These are phyloP conservation scores for Margaritifera margaritifera DNA, from an alignment of 2,888 invertebrate species.

Conservation along the genomic window DNA sequence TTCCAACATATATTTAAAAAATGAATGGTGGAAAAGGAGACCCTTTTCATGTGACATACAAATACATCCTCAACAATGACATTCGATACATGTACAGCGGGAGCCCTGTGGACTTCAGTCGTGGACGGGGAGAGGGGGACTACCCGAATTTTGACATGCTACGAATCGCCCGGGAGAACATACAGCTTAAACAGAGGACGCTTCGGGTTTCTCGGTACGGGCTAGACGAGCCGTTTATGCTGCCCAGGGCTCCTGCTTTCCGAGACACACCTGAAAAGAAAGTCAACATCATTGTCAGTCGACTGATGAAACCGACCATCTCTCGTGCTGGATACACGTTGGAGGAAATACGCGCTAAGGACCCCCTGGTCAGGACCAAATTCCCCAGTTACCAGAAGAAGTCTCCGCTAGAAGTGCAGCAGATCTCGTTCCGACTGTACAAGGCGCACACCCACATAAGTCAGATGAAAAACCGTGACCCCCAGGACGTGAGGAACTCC, in stretches of 20 bases:
- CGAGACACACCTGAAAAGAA: slow-evolving; percentile 34
- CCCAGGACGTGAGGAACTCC: slow-evolving; percentile 30
- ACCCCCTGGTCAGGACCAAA: slow-evolving; percentile 41
- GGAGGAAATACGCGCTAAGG: slow-evolving; percentile 20
- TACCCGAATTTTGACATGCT: slow-evolving; percentile 56
- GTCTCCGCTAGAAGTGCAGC: slow-evolving; percentile 40
- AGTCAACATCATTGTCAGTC: slow-evolving; percentile 33
- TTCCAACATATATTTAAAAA: too few species aligned
- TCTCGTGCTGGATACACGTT: slow-evolving; percentile 21
- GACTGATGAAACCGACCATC: slow-evolving; percentile 35
- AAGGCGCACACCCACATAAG: slow-evolving; percentile 44
- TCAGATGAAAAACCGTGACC: slow-evolving; percentile 36
- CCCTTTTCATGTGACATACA: slow-evolving; percentile 46
- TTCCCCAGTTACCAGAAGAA: slow-evolving; percentile 44
- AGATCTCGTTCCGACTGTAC: slow-evolving; percentile 36
- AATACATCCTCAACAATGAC: slow-evolving; percentile 47
- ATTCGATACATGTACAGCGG: slow-evolving; percentile 51
- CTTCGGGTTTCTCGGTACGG: slow-evolving; percentile 31
- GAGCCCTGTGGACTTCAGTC: slow-evolving; percentile 34
- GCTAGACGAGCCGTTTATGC: slow-evolving; percentile 33
- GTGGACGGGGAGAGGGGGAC: slow-evolving; percentile 39
- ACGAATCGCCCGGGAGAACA: slow-evolving; percentile 41
- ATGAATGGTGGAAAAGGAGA: slow-evolving; percentile 39
- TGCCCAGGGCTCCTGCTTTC: slow-evolving; percentile 46
- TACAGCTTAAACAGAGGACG: slow-evolving; percentile 37